phyloP scores from a whole-genome alignment of 2,113 vertebrate genomes.

The Glareola pratincola region DNA sequence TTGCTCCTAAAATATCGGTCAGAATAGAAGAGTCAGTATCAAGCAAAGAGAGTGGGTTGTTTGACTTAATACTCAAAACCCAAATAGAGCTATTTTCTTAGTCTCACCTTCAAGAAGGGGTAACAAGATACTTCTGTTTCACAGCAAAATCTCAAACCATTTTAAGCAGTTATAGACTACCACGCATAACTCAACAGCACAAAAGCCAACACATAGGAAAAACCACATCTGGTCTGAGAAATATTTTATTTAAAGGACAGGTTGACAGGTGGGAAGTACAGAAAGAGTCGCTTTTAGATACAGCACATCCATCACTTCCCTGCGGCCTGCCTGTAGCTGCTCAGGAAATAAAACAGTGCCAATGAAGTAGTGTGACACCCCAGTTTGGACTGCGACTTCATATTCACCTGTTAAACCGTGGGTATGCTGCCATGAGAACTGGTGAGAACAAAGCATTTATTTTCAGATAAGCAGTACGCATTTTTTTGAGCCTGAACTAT shows the following conservation, averaged over 20 bases:
- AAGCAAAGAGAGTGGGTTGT: not conserved
- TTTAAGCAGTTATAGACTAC: not conserved
- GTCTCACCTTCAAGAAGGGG: not conserved
- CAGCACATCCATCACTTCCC: not conserved
- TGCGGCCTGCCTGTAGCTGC: not conserved
- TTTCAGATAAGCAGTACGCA: not conserved
- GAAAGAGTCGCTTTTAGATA: not conserved
- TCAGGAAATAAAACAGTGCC: not conserved
- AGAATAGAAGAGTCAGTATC: not conserved
- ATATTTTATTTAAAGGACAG: not conserved
- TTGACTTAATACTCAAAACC: not conserved
- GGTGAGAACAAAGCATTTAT: not conserved
- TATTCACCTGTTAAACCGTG: not conserved
- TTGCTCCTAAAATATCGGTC: not conserved
- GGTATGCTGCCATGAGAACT: not conserved
- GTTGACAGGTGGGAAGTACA: not conserved
- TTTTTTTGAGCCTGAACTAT: not conserved
- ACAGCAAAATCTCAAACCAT: not conserved
- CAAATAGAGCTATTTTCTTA: not conserved
- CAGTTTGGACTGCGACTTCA: not conserved
- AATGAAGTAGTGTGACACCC: not conserved
- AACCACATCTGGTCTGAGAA: not conserved
- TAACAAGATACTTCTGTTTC: not conserved
- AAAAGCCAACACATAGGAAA: not conserved
- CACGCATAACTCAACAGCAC: rapidly evolving